Conservation (phyloP, 1,140 invertebrate genomes). For the Mylabris phalerata region DNA sequence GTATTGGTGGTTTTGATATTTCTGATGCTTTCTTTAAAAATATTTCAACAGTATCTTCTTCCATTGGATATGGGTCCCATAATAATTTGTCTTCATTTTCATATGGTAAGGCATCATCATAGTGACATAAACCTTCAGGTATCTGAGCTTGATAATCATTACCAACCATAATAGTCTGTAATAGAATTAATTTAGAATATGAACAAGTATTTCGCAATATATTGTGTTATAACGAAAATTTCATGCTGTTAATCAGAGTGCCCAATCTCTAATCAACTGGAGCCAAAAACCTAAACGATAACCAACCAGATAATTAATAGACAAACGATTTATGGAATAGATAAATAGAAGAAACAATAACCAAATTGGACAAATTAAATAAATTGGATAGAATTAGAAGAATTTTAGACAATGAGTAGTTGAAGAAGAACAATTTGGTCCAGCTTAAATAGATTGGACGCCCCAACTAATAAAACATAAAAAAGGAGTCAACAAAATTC, state of each 20-base stretch:
- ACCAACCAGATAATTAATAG: neutral
- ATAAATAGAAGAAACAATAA: too few species aligned
- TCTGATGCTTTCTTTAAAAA: conserved; percentile 68
- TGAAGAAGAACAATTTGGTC: too few species aligned
- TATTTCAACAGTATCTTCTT: conserved; percentile 68
- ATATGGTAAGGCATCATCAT: conserved; percentile 89
- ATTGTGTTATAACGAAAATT: neutral
- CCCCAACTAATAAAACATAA: too few species aligned
- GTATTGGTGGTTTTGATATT: conserved; percentile 53
- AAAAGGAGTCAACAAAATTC: neutral
- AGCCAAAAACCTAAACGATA: neutral
- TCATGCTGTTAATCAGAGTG: too few species aligned
- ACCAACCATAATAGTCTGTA: conserved; percentile 88
- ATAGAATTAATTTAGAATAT: conserved; percentile 5
- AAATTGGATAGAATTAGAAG: too few species aligned
- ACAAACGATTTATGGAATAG: neutral
- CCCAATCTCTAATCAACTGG: neutral
- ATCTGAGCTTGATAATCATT: conserved; percentile 90
- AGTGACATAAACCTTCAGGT: conserved; percentile 82
- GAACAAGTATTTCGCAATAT: neutral
- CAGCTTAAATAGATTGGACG: too few species aligned
- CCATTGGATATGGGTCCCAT: conserved; percentile 80
- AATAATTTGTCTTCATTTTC: conserved; percentile 94
- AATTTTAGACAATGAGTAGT: too few species aligned
- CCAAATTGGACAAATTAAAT: too few species aligned